Percentiles rank a stretch among this genome's conserved stretches.
These are phyloP conservation scores for Altica lythri DNA, from an alignment of 2,888 invertebrate genomes.

Conservation along the genomic window DNA sequence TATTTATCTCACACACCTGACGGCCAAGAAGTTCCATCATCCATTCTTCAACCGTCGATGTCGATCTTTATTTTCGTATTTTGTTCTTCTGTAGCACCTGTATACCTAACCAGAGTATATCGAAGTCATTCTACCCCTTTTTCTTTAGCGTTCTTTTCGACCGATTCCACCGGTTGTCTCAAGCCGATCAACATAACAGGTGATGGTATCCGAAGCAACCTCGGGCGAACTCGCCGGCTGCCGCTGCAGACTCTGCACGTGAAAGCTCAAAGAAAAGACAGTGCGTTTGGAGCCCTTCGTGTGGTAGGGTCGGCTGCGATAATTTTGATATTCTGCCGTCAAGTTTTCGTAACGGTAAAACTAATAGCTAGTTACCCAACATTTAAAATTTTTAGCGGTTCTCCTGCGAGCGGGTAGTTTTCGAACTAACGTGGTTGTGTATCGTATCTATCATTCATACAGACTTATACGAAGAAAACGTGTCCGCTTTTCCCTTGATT, in stretches of 20 bases:
- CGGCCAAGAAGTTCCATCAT: neutral
- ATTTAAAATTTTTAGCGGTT: too few relatives aligned
- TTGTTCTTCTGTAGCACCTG: constrained; percentile 28
- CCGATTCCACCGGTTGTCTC: constrained; percentile 35
- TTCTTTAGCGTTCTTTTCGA: constrained; percentile 25
- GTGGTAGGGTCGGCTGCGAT: constrained; percentile 19
- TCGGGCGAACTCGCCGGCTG: constrained; percentile 44
- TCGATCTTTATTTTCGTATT: constrained; percentile 1
- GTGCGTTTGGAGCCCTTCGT: constrained; percentile 44
- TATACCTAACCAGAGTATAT: constrained; percentile 22
- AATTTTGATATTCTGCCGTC: too few relatives aligned
- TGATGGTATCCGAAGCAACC: constrained; percentile 42
- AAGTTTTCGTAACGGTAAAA: neutral
- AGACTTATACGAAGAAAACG: neutral
- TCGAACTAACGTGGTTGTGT: too few relatives aligned
- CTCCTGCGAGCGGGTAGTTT: too few relatives aligned
- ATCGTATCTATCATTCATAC: neutral
- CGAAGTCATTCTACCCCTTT: constrained; percentile 21
- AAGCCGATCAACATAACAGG: constrained; percentile 45
- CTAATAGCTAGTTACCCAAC: too few relatives aligned
- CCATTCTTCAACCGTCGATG: neutral
- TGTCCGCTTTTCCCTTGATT: constrained; percentile 21
- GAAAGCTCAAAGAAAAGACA: constrained; percentile 41
- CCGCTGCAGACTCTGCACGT: constrained; percentile 48
- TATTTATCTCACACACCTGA: neutral